phyloP scores from a whole-genome alignment of 1,140 invertebrate genomes.

The Drosophila rufa region DNA sequence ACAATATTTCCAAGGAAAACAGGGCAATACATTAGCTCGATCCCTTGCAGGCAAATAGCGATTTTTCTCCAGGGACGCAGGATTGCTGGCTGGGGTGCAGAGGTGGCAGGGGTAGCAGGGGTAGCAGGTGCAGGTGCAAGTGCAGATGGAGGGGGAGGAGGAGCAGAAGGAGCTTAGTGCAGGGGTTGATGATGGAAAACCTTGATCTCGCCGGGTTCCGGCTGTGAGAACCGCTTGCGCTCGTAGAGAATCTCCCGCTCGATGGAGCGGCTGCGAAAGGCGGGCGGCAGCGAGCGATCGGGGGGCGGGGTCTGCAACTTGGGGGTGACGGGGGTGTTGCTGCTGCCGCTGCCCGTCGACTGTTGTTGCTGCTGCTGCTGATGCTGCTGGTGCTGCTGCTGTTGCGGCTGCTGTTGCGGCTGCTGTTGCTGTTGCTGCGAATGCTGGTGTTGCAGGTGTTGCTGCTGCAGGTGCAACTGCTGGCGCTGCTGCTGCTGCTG shows the following conservation, averaged over 20 bases:
- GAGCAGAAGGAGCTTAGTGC: neutral
- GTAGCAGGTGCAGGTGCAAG: slow-evolving; percentile 32
- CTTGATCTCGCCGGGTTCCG: slow-evolving; percentile 77
- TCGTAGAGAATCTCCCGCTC: slow-evolving; percentile 80
- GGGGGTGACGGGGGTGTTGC: slow-evolving; percentile 72
- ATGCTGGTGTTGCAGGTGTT: slow-evolving; percentile 50
- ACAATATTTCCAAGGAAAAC: neutral
- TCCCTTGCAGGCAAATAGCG: neutral
- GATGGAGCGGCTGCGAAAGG: slow-evolving; percentile 81
- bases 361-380: slow-evolving; percentile 59
- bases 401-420: slow-evolving; percentile 45
- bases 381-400: slow-evolving; percentile 38
- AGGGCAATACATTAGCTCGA: slow-evolving; percentile 1
- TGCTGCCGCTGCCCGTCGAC: slow-evolving; percentile 52
- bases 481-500: slow-evolving; percentile 59
- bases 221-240: slow-evolving; percentile 73
- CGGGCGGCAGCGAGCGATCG: slow-evolving; percentile 77
- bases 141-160: neutral
- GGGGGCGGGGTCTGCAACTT: slow-evolving; percentile 75
- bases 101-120: neutral
- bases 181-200: slow-evolving; percentile 45
- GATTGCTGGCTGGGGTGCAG: neutral
- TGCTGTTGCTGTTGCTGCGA: slow-evolving; percentile 53
- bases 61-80: slow-evolving; percentile 3
- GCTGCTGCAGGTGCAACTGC: slow-evolving; percentile 51